Conservation (phyloP, 2,888 invertebrate genomes). For the Agapetus fuscipes region DNA sequence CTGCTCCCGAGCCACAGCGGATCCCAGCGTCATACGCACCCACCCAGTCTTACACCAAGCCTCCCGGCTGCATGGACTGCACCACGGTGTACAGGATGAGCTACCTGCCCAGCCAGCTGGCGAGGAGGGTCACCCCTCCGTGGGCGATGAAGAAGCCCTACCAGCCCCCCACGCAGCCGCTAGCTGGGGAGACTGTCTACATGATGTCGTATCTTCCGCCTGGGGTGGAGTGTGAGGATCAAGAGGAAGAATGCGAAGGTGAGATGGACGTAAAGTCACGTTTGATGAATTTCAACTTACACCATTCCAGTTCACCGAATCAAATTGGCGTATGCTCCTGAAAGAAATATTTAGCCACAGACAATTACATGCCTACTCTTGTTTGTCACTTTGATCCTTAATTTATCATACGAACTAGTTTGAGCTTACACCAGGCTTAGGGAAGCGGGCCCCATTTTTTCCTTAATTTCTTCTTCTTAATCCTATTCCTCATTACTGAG, state of each 20-base stretch:
- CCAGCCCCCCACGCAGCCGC: conserved; percentile 31
- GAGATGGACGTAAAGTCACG: too few species aligned
- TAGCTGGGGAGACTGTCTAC: conserved; percentile 52
- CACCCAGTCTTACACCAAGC: conserved; percentile 37
- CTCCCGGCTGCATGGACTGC: conserved; percentile 45
- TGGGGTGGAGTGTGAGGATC: conserved; percentile 47
- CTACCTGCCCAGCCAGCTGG: conserved; percentile 36
- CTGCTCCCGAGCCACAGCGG: conserved; percentile 41
- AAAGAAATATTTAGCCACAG: too few species aligned
- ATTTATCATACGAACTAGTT: too few species aligned
- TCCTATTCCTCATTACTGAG: too few species aligned
- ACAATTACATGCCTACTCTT: too few species aligned
- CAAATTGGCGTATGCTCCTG: too few species aligned
- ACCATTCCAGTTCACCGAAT: too few species aligned
- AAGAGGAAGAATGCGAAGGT: conserved; percentile 44
- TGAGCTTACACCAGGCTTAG: too few species aligned
- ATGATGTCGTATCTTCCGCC: conserved; percentile 51
- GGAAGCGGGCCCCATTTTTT: too few species aligned
- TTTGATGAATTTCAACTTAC: too few species aligned
- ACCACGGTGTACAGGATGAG: conserved; percentile 47
- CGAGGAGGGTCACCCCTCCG: conserved; percentile 36
- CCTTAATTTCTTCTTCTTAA: too few species aligned
- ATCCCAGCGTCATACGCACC: conserved; percentile 40
- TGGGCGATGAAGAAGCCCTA: conserved; percentile 42
- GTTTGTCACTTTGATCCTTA: too few species aligned